Base-by-base conservation (phyloP, 2,113 vertebrate genomes). In the Physeter macrocephalus region DNA sequence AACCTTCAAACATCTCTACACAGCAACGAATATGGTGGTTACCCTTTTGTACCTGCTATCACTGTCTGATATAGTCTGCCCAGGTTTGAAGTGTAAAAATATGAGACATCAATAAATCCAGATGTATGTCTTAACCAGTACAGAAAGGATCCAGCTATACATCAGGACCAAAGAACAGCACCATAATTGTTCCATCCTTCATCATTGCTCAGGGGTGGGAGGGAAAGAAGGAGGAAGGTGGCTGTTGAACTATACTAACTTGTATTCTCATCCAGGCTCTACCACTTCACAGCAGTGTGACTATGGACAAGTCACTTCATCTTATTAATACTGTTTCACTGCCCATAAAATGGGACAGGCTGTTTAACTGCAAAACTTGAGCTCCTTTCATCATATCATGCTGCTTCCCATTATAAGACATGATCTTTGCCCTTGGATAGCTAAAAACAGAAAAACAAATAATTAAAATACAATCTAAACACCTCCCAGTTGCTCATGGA, bases 381-480 rank as follows among this genome's bases (percentile, higher is more conserved):
- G 12, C 36, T 46, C 34, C 31, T 95, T 92, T 49, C 23, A 78
- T 77, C 25, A 34, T 74, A 66, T 23, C 34, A 74, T 27, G 12
- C 49, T 82, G 41, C 14, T 64, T 93, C 61, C 93, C 49, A 64
- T 52, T 72, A 25, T 46, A 64, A 97, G 14, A 67, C 9, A 21
- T 25, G 39, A 77, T 49, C 21, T 92, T 64, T 86, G 54, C 10
- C 39, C 41, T 83, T 94, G 23, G 57, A 80, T 72, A 52, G 52
- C 25, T 49, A 71, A 96, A 64, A 46, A 29, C 54, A 80, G 23
- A 90, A 95, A 94, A 62, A n/a, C 7, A 64, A 90, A 62, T 81
- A 81, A 94, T 54, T 72, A 93, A 94, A 96, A 77, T 75, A 77
- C 9, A 96, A 49, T 67, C n/a, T 78, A 81, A 95, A 85, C 13